Base-by-base conservation (phyloP, 2,888 invertebrate species). In the Tanypteryx hageni region DNA sequence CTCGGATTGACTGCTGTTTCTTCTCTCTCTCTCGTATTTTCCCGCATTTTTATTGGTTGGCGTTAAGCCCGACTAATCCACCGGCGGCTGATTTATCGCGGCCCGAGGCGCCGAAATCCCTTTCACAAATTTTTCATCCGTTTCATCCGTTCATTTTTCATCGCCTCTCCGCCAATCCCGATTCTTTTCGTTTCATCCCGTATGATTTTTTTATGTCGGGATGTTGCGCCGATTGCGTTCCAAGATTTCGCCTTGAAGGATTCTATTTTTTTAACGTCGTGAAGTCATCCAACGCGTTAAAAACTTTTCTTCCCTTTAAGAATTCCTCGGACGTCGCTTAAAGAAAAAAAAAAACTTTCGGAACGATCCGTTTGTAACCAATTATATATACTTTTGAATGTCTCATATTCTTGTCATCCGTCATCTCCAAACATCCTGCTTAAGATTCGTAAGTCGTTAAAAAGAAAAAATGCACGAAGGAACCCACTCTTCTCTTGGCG, bases 111-210 rank as follows among this genome's bases (percentile, higher is more conserved):
- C 76, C 76, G 22, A 27, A 76, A 76, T 76, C 76, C 76, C 76
- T 76, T 76, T 76, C 76, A 76, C 76, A 76, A 76, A 76, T 76
- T 76, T 76, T 76, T 76, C 76, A 76, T 27, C 76, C 76, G 22
- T 76, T 76, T 76, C 76, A 22, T 76, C 76, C 76, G 13, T 76
- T 76, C 76, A 76, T 76, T 76, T 76, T 76, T 76, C 76, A 76
- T 76, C 76, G 27, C 76, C 0, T 13, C 10, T 27, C 76, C 76
- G 76, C 76, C 76, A 76, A 76, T 76, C 76, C 27, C 76, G 76
- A 76, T 27, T 14, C 76, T 76, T 76, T 76, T 13, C 76, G 76
- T 22, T 76, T 22, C 76, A 9, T 22, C 22, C 27, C 27, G 22
- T 76, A 27, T 27, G 76, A 76, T 76, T 76, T 76, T 76, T 68